phyloP scores from a whole-genome alignment of 2,797 vertebrate species.

The Enteromius viviparus region DNA sequence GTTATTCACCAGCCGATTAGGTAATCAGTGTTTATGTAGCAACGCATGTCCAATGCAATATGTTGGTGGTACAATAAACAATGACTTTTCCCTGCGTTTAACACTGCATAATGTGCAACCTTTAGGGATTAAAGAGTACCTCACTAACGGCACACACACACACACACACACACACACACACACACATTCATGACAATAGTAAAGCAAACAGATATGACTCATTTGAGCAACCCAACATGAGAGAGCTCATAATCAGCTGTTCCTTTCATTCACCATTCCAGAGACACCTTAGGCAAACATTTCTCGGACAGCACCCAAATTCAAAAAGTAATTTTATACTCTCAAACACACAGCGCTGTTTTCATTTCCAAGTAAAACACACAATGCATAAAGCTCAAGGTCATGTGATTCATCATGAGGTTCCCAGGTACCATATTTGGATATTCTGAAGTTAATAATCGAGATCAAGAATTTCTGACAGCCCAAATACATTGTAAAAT shows the following conservation, averaged over 20 bases:
- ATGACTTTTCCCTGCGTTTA: background rate
- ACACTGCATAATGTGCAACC: background rate
- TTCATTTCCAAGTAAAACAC: constrained; percentile 26
- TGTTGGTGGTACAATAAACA: background rate
- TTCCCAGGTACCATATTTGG: constrained; percentile 23
- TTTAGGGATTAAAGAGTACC: background rate
- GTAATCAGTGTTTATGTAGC: background rate
- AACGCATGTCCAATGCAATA: background rate
- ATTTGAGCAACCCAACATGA: constrained; percentile 1
- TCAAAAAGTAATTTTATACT: constrained; percentile 33
- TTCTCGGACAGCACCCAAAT: constrained; percentile 12
- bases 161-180: background rate
- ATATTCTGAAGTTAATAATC: constrained; percentile 8
- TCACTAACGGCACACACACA: background rate
- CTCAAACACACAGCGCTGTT: background rate
- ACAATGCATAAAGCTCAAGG: constrained; percentile 11
- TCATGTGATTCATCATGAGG: constrained; percentile 7
- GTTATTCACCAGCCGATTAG: background rate
- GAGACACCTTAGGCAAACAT: constrained; percentile 40
- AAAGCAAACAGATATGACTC: constrained; percentile 46
- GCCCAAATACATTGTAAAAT: background rate
- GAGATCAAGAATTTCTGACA: background rate
- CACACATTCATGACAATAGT: constrained; percentile 33
- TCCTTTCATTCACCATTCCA: constrained; percentile 9
- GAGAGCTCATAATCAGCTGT: constrained; percentile 38